Percentiles rank a stretch among this genome's conserved stretches.
Evolutionary conservation across 2,797 vertebrate species (phyloP).

Genomic region (Falco novaeseelandiae): DNA sequence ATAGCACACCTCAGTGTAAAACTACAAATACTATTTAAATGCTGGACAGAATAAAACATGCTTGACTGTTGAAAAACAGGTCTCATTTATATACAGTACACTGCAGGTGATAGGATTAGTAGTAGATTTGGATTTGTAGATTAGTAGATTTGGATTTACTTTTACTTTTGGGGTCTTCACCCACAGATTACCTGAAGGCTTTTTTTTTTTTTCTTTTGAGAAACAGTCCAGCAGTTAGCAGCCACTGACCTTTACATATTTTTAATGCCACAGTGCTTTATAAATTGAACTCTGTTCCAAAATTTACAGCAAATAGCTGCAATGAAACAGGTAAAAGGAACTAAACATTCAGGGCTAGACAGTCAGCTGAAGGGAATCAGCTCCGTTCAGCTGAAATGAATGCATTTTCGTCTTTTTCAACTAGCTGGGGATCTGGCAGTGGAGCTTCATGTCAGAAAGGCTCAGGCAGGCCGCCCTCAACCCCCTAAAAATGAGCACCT

Average conservation of each 20-base stretch:
- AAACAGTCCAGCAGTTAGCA: slow-evolving; percentile 7
- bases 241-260: slow-evolving; percentile 22
- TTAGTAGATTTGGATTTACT: neutral
- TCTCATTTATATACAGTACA: neutral
- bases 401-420: neutral
- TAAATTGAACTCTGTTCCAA: neutral
- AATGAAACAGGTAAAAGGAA: neutral
- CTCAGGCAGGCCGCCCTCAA: neutral
- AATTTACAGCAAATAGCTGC: neutral
- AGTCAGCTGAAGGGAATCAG: neutral
- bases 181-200: neutral
- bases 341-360: neutral
- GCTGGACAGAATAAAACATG: neutral
- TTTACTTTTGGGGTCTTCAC: neutral
- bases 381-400: neutral
- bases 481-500: neutral
- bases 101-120: neutral
- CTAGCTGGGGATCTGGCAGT: neutral
- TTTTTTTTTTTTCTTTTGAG: neutral
- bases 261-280: neutral
- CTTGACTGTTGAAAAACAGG: neutral
- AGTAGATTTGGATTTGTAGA: neutral
- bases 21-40: neutral
- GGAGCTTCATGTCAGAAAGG: neutral
- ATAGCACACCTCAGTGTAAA: neutral